Evolutionary conservation across 2,113 vertebrate genomes (phyloP), one percentile per base, ranked within the genome.

Genomic region (Atherinomorus stipes): DNA sequence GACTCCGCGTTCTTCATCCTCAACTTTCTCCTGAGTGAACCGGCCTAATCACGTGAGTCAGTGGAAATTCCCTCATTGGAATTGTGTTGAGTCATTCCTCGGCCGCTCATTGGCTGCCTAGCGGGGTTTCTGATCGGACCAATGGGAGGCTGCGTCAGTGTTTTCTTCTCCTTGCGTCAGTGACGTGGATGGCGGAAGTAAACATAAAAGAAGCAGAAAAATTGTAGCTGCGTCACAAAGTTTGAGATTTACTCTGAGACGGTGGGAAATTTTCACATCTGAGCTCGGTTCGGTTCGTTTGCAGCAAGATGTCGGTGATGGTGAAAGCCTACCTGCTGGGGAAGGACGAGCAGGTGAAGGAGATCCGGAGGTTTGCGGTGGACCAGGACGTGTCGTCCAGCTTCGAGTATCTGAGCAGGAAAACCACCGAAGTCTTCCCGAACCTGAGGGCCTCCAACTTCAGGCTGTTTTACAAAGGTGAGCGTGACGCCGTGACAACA

Each of bases 291-390:
- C 4, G 15, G 45, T 49, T n/a, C 4, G 12, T 12, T 15, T 16
- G 66, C 12, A 34, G 7, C 62, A 69, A 51, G 23, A 96, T 96
- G 96, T 92, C 96, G 69, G 77, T 98, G 78, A 98, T 94, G 0
- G 95, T 98, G 49, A 99, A 99, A 87, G 97, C 95, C 49, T 99
- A 97, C 70, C 95, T 99, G 11, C 73, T 98, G 74, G 97, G 97
- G 19, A 98, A 96, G 60, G 98, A 99, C 1, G 96, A 96, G 18
- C 56, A 78, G 1, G 83, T 95, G 44, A 96, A 94, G 63, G 98
- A 99, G 90, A 98, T 99, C 88, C 96, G 98, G 15, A 94, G 97
- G 85, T 98, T 99, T 85, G 78, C 95, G 6, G 90, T 99, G 69
- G 92, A 94, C 18, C 79, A 90, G 18, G 51, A 91, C 1, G 94